Evolutionary conservation across 2,113 vertebrate species (phyloP).

Genomic region (Gulo gulo): DNA sequence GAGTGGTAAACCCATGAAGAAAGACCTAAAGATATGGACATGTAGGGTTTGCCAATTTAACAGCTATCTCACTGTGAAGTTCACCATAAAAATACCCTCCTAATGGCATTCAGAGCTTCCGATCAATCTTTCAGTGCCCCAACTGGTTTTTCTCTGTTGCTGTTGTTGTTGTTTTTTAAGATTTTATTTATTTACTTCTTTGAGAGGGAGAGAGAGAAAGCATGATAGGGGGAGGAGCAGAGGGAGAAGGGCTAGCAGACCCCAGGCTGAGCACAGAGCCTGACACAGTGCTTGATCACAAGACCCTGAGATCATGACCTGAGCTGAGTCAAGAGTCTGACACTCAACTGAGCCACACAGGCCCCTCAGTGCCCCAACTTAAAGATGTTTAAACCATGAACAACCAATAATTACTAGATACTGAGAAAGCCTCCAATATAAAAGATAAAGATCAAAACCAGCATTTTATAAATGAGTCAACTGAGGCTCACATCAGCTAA

Average conservation of each 20-base stretch:
- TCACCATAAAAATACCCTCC: background rate
- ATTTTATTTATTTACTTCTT: background rate
- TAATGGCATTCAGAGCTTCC: background rate
- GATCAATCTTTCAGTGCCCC: background rate
- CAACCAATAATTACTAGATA: background rate
- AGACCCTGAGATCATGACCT: background rate
- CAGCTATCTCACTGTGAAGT: background rate
- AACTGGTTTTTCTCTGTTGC: background rate
- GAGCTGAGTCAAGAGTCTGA: background rate
- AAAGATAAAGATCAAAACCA: slow-evolving; percentile 12
- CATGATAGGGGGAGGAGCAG: background rate
- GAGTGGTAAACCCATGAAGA: background rate
- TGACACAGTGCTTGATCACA: background rate
- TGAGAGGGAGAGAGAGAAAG: background rate
- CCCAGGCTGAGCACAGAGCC: background rate
- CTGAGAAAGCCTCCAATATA: background rate
- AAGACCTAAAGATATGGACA: slow-evolving; percentile 17
- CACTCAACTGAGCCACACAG: background rate
- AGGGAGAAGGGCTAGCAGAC: background rate
- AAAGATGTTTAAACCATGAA: slow-evolving; percentile 45
- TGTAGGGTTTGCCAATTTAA: slow-evolving; percentile 1
- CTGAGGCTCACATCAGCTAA: background rate
- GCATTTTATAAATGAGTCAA: slow-evolving; percentile 18
- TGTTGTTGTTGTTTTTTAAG: background rate
- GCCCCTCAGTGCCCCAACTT: background rate